Evolutionary conservation across 2,888 invertebrate species (phyloP), one percentile per base, ranked within the genome.

Genomic region (Apodemia zela): DNA sequence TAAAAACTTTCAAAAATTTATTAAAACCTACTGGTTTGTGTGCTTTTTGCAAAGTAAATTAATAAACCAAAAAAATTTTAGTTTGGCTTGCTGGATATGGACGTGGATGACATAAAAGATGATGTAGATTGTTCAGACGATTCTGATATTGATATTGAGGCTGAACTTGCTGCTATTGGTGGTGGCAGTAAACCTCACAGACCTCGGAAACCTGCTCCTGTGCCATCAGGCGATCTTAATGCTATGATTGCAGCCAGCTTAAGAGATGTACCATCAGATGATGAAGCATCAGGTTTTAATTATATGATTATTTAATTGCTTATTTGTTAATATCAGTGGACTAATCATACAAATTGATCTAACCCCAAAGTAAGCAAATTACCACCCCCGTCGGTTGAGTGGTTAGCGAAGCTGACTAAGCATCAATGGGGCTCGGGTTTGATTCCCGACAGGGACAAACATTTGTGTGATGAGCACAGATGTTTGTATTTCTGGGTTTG

Each of bases 131-230:
- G 91, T 49, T 93, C 93, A 63, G 93, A 93, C 74, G 94, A 93
- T 72, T 57, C 54, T 15, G 97, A 98, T 77, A 94, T 95, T 65
- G 97, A 97, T 77, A 88, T 98, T 68, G 98, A 98, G 82, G 97
- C 97, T 0, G 98, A 98, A 82, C 85, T 98, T 69, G 94, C 95
- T 45, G 96, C 96, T 0, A 93, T 98, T 65, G 82, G 87, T 0
- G 76, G 76, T 42, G 79, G 78, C 2, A 89, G 89, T 86, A 69
- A 85, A 35, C 75, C 71, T 5, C 77, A 66, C 0, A 73, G 74
- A 49, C 86, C 82, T 0, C 75, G 73, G 68, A 88, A 85, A 71
- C 85, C 84, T 33, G 77, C 78, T 0, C 80, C 93, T 0, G 75
- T 93, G n/a, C 93, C 94, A 0, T 74, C 88, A 18, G 87, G 85